A percentile compares a stretch with the other conserved stretches of the same genome.
These are phyloP conservation scores for Elegia similella DNA, from an alignment of 2,888 invertebrate species.

Conservation along the genomic window DNA sequence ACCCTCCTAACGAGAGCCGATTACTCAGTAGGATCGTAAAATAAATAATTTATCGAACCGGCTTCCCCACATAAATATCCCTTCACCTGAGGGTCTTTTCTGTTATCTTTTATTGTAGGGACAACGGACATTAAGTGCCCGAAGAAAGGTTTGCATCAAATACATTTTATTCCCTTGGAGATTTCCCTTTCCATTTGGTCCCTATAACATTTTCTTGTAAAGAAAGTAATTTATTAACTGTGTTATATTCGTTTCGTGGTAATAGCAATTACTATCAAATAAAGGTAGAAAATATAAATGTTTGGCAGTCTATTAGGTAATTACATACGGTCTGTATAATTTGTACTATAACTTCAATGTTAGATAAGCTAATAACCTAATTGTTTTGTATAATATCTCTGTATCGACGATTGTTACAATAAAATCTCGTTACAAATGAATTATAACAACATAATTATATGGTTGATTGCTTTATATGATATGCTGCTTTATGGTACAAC, in stretches of 20 bases:
- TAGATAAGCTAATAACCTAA: too few relatives aligned
- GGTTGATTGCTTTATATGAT: too few relatives aligned
- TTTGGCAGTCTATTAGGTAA: too few relatives aligned
- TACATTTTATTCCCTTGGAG: slow-evolving; percentile 10
- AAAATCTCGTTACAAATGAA: too few relatives aligned
- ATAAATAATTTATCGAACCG: slow-evolving; percentile 64
- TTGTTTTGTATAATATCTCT: too few relatives aligned
- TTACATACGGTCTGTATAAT: too few relatives aligned
- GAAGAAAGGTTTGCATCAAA: slow-evolving; percentile 4
- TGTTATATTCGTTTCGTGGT: neutral
- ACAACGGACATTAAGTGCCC: slow-evolving; percentile 25
- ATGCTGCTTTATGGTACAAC: too few relatives aligned
- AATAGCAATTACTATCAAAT: too few relatives aligned
- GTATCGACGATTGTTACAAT: too few relatives aligned
- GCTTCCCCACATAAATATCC: slow-evolving; percentile 49
- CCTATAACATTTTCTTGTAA: neutral
- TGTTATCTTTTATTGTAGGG: slow-evolving; percentile 54
- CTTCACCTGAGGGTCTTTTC: slow-evolving; percentile 44
- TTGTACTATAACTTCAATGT: too few relatives aligned
- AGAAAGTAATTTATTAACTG: neutral
- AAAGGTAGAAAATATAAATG: too few relatives aligned
- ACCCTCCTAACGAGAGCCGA: slow-evolving; percentile 52
- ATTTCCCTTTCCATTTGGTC: neutral
- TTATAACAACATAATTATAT: too few relatives aligned
- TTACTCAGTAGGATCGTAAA: slow-evolving; percentile 70